These are phyloP conservation scores for Nothura maculosa DNA, from an alignment of 2,797 vertebrate species.

Conservation along the genomic window DNA sequence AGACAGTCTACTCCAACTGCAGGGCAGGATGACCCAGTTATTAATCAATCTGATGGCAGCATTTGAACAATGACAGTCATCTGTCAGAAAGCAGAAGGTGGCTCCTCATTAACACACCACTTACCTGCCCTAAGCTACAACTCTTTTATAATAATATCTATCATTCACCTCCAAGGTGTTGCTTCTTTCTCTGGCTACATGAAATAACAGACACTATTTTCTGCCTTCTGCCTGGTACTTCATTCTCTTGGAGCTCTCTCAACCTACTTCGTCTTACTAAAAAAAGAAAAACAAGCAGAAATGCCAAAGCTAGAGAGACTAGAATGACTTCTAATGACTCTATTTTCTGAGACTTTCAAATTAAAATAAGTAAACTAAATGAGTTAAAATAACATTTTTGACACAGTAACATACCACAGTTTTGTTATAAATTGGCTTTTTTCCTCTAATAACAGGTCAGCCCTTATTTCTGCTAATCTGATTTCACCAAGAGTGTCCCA, in stretches of 20 bases:
- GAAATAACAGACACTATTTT: slow-evolving; percentile 80
- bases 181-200: slow-evolving; percentile 76
- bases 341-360: background rate
- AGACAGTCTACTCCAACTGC: slow-evolving; percentile 75
- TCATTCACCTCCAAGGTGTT: slow-evolving; percentile 85
- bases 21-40: slow-evolving; percentile 83
- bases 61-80: slow-evolving; percentile 85
- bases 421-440: background rate
- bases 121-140: slow-evolving; percentile 89
- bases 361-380: background rate
- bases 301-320: background rate
- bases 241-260: slow-evolving; percentile 62
- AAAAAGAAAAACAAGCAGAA: background rate
- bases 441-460: background rate
- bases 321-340: background rate
- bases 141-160: slow-evolving; percentile 85
- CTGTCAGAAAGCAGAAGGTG: slow-evolving; percentile 87
- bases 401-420: background rate
- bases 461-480: slow-evolving; percentile 7
- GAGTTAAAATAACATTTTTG: background rate
- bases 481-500: slow-evolving; percentile 33
- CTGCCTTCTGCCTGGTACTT: background rate
- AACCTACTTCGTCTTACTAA: background rate
- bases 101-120: slow-evolving; percentile 86
- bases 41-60: slow-evolving; percentile 84